These are phyloP conservation scores for Xylota segnis DNA, from an alignment of 2,888 invertebrate species.

Conservation along the genomic window DNA sequence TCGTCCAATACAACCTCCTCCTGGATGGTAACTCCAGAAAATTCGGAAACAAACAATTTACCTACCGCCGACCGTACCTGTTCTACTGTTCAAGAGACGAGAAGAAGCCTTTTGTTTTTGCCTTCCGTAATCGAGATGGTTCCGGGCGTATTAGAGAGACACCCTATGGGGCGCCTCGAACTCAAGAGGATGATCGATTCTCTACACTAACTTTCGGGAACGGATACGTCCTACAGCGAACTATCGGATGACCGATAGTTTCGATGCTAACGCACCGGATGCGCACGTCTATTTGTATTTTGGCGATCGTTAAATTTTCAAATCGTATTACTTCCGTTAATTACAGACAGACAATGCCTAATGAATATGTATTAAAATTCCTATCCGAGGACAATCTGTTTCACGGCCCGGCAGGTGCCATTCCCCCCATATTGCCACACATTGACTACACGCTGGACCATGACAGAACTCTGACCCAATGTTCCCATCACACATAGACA, in stretches of 20 bases:
- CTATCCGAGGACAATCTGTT: slow-evolving; percentile 56
- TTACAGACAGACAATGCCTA: neutral
- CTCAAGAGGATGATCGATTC: slow-evolving; percentile 71
- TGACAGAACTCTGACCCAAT: slow-evolving; percentile 65
- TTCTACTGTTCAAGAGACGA: neutral
- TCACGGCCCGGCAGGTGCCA: slow-evolving; percentile 42
- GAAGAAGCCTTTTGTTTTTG: slow-evolving; percentile 44
- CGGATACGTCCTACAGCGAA: slow-evolving; percentile 57
- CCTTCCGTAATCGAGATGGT: slow-evolving; percentile 61
- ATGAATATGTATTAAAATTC: slow-evolving; percentile 50
- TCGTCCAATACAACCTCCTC: slow-evolving; percentile 30
- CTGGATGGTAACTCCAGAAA: slow-evolving; percentile 31
- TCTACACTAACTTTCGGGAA: slow-evolving; percentile 57
- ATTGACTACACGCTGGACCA: slow-evolving; percentile 26
- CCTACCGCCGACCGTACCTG: slow-evolving; percentile 15
- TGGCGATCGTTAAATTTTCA: neutral
- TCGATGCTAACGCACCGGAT: slow-evolving; percentile 29
- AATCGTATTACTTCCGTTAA: slow-evolving; percentile 34
- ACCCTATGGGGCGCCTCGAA: slow-evolving; percentile 46
- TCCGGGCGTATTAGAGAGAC: slow-evolving; percentile 64
- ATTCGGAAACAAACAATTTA: slow-evolving; percentile 56
- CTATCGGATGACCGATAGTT: neutral
- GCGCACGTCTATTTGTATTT: slow-evolving; percentile 7
- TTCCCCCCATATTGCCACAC: slow-evolving; percentile 28
- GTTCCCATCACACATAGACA: slow-evolving; percentile 63